These are phyloP conservation scores for Dallia pectoralis DNA, from an alignment of 2,797 vertebrate species.

Conservation along the genomic window DNA sequence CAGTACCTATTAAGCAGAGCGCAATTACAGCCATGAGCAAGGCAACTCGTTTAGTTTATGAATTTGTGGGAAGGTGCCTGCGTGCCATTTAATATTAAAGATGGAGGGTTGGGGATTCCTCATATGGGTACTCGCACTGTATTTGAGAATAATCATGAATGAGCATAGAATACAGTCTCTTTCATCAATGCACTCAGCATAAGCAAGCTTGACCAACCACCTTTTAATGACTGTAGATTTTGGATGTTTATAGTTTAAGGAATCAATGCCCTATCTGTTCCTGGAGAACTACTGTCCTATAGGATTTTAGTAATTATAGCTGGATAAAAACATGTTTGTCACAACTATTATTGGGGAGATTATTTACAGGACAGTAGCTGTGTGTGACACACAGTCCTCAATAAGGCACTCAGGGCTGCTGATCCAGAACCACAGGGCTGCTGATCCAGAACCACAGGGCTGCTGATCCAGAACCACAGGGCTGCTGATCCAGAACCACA, in stretches of 20 bases:
- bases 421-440: constrained; percentile 25
- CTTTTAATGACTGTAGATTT: not conserved
- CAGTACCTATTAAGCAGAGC: constrained; percentile 88
- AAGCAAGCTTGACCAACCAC: constrained; percentile 10
- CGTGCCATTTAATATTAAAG: constrained; percentile 76
- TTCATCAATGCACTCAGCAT: too few relatives aligned
- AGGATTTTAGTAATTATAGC: too few relatives aligned
- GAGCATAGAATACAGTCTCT: constrained; percentile 12
- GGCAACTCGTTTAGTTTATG: constrained; percentile 87
- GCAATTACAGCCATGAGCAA: constrained; percentile 87
- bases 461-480: constrained; percentile 23
- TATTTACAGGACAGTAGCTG: too few relatives aligned
- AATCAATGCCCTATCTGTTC: too few relatives aligned
- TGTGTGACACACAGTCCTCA: too few relatives aligned
- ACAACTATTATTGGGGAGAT: too few relatives aligned
- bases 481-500: constrained; percentile 23
- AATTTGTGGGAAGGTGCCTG: constrained; percentile 87
- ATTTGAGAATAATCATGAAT: constrained; percentile 31
- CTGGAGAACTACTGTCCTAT: too few relatives aligned
- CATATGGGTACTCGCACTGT: constrained; percentile 23
- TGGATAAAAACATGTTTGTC: too few relatives aligned
- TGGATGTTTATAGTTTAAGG: too few relatives aligned
- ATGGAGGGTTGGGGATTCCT: constrained; percentile 44
- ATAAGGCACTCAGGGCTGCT: constrained; percentile 11
- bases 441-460: constrained; percentile 24